phyloP scores from a whole-genome alignment of 2,113 vertebrate genomes.

The Romanogobio albipinnatus region DNA sequence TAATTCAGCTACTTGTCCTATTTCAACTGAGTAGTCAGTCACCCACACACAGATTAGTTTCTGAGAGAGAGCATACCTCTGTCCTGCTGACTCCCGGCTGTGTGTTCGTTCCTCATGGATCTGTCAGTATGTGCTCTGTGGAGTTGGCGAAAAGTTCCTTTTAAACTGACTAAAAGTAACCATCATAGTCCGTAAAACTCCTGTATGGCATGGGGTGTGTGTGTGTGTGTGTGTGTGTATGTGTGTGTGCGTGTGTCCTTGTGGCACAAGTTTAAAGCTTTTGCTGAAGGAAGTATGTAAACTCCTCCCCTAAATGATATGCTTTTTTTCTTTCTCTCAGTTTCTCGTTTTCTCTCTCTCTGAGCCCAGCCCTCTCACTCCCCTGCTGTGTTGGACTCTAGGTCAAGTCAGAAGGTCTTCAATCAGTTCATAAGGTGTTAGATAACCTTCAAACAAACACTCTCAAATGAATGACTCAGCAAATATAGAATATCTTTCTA shows the following conservation, averaged over 20 bases:
- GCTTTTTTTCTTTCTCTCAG: slow-evolving; percentile 8
- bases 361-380: not conserved
- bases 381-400: not conserved
- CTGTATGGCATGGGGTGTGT: slow-evolving; percentile 4
- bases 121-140: slow-evolving; percentile 43
- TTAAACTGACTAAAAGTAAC: slow-evolving; percentile 46
- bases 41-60: not conserved
- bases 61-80: slow-evolving; percentile 68
- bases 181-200: slow-evolving; percentile 47
- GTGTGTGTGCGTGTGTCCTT: slow-evolving; percentile 18
- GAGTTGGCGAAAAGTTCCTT: slow-evolving; percentile 39
- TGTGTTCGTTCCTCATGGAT: slow-evolving; percentile 66
- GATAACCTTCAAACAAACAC: not conserved
- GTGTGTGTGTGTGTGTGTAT: slow-evolving; percentile 32
- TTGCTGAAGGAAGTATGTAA: slow-evolving; percentile 45
- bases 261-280: slow-evolving; percentile 34
- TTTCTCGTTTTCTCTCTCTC: slow-evolving; percentile 35
- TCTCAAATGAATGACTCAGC: slow-evolving; percentile 7
- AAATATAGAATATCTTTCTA: slow-evolving; percentile 2
- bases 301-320: slow-evolving; percentile 51
- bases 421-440: not conserved
- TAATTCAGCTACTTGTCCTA: not conserved
- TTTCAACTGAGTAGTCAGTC: not conserved
- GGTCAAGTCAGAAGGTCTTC: slow-evolving; percentile 16
- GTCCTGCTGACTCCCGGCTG: slow-evolving; percentile 56